Evolutionary conservation across 1,140 invertebrate genomes (phyloP), one percentile per base, ranked within the genome.

Genomic region (Polyergus mexicanus): DNA sequence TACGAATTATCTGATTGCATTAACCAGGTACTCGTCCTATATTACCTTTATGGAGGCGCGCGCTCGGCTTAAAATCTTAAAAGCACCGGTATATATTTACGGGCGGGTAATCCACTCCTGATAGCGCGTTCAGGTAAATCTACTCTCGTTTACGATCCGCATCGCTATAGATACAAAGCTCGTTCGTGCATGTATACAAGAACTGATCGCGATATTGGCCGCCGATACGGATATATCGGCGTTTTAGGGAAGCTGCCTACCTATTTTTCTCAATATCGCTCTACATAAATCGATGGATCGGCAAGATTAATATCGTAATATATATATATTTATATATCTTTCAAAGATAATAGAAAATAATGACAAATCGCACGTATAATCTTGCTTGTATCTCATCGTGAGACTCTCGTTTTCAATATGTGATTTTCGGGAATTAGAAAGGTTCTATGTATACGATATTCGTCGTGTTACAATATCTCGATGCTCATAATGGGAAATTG

Each of bases 21-120:
- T 83, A 83, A 69, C 38, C 38, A 38, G 78, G 25, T 60, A 32
- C 68, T 74, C 68, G 38, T 74, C 22, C 38, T 44, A 35, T 69
- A 60, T 74, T 83, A 83, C 35, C 51, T 81, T 72, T 56, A 69
- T 68, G 65, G 44, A 81, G 38, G 28, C 1, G 28, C 41, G 62
- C 41, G 25, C 66, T 60, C 56, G 38, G 19, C 60, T 81, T 83
- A 74, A 83, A 74, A 72, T 83, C 78, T 83, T 83, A 74, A 83
- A 74, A 83, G 68, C 68, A 56, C 25, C 78, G 38, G 68, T 19
- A 71, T 51, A 51, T 88, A 88, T 85, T 88, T 88, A 88, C 63
- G 58, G 41, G 10, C 6, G 16, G 58, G 51, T 72, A 71, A 83
- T 72, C 65, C 81, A 38, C n/a, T 56, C 41, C 62, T 44, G 78